phyloP scores from a whole-genome alignment of 2,888 invertebrate genomes.

The Ctena decussata region DNA sequence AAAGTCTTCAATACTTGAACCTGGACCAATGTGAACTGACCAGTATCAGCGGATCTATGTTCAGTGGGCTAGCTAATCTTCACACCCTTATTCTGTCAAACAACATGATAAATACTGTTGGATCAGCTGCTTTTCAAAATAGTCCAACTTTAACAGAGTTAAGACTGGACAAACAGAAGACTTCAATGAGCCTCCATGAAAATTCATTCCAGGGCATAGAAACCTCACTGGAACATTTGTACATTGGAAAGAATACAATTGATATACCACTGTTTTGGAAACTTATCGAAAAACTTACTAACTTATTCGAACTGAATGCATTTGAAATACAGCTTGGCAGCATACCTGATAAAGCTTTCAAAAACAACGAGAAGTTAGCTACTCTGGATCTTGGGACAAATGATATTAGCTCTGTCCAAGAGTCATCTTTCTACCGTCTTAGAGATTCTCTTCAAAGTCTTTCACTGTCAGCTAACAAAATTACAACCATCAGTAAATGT shows the following conservation, averaged over 20 bases:
- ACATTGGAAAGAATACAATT: constrained; percentile 76
- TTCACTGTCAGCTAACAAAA: constrained; percentile 67
- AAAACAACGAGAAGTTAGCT: constrained; percentile 65
- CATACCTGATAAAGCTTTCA: constrained; percentile 76
- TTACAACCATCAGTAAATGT: constrained; percentile 72
- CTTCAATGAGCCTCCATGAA: constrained; percentile 17
- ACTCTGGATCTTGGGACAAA: constrained; percentile 73
- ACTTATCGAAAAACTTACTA: constrained; percentile 45
- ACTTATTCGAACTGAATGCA: constrained; percentile 58
- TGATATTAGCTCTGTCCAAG: constrained; percentile 65
- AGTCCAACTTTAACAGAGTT: constrained; percentile 78
- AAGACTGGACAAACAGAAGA: constrained; percentile 57
- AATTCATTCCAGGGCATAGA: constrained; percentile 78
- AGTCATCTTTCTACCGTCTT: constrained; percentile 75
- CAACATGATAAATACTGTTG: constrained; percentile 56
- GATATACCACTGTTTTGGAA: constrained; percentile 54
- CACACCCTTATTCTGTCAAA: constrained; percentile 65
- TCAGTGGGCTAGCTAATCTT: constrained; percentile 72
- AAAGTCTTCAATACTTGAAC: constrained; percentile 64
- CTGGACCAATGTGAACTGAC: constrained; percentile 70
- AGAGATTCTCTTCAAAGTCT: constrained; percentile 67
- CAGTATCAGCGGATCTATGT: constrained; percentile 62
- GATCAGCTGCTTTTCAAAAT: constrained; percentile 51
- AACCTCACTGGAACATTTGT: constrained; percentile 84
- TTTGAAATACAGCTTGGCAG: constrained; percentile 52